Percentiles rank a stretch among this genome's conserved stretches.
phyloP scores from a whole-genome alignment of 1,140 invertebrate species.

The Philotrypesis tridentata region DNA sequence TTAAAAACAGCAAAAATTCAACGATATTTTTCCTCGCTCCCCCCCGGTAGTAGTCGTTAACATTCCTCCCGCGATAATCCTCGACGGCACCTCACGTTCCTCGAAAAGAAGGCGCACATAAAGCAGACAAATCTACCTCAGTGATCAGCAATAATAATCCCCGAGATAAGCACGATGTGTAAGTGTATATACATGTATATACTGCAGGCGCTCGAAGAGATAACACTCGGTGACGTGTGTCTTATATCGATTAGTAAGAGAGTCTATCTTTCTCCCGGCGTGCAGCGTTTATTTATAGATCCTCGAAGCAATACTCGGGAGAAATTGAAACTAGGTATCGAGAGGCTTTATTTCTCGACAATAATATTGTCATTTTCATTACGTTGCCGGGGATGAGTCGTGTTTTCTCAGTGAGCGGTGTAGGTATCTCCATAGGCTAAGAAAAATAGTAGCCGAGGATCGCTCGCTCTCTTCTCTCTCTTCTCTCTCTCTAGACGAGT shows the following conservation, averaged over 20 bases:
- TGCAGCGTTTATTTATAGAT: neutral
- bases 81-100: neutral
- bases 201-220: constrained; percentile 1
- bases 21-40: neutral
- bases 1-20: neutral
- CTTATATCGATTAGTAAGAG: constrained; percentile 27
- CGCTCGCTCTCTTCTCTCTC: no score
- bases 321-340: neutral
- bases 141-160: constrained; percentile 27
- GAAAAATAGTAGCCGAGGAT: constrained; percentile 2
- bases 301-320: neutral
- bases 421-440: neutral
- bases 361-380: constrained; percentile 13
- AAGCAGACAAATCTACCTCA: neutral
- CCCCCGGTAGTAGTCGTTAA: neutral
- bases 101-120: neutral
- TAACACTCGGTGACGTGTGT: neutral
- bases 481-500: neutral
- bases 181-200: no score
- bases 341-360: neutral
- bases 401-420: neutral
- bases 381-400: neutral
- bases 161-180: constrained; percentile 31
- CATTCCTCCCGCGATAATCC: constrained; percentile 34
- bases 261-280: no score